Evolutionary conservation across 2,888 invertebrate species (phyloP).

Genomic region (Machimus rusticus): DNA sequence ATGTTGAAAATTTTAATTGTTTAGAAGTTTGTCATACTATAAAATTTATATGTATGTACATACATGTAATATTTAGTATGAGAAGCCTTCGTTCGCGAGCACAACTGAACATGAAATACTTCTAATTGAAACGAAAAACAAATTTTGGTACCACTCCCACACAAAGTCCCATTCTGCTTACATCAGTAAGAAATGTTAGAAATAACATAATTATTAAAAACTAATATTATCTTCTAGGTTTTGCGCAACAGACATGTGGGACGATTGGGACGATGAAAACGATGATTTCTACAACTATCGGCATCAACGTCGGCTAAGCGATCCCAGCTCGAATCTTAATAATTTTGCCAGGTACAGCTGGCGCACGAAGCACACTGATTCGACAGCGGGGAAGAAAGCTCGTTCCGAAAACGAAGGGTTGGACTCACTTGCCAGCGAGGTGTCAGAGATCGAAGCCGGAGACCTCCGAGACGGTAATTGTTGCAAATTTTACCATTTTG

Average conservation of each 20-base stretch:
- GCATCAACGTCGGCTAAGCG: slow-evolving; percentile 82
- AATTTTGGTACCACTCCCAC: no score
- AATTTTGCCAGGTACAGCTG: slow-evolving; percentile 85
- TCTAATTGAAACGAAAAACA: no score
- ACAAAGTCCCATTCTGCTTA: no score
- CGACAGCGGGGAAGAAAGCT: slow-evolving; percentile 75
- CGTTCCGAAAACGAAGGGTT: slow-evolving; percentile 93
- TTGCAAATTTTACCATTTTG: neutral
- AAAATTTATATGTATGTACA: no score
- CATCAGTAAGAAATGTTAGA: no score
- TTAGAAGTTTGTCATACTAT: no score
- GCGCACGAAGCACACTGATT: slow-evolving; percentile 71
- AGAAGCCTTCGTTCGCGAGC: no score
- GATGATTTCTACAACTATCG: slow-evolving; percentile 84
- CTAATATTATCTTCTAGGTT: slow-evolving; percentile 59
- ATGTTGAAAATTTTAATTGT: no score
- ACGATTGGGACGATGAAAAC: slow-evolving; percentile 89
- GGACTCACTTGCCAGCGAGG: slow-evolving; percentile 82
- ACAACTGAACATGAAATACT: no score
- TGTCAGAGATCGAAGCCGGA: slow-evolving; percentile 92
- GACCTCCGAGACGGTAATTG: slow-evolving; percentile 85
- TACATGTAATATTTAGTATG: no score
- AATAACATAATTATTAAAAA: neutral
- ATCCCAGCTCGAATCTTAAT: slow-evolving; percentile 90
- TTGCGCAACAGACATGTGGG: slow-evolving; percentile 87